Evolutionary conservation across 2,113 vertebrate species (phyloP).

Genomic region (Malurus melanocephalus): DNA sequence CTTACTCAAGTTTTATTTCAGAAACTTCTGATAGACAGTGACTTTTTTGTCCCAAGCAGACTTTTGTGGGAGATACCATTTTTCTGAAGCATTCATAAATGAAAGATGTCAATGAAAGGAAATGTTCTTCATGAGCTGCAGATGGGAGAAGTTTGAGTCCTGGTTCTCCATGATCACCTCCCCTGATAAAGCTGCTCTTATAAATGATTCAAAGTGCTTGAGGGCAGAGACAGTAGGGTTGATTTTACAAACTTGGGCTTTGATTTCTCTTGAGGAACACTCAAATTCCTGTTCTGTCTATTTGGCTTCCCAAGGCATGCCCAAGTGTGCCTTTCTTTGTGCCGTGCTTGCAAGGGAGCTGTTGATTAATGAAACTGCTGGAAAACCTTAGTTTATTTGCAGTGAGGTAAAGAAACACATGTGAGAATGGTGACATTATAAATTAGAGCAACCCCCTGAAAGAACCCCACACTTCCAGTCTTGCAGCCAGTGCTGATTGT

Average conservation of each 20-base stretch:
- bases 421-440: background rate
- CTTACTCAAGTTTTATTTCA: background rate
- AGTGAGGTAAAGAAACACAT: background rate
- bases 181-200: background rate
- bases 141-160: background rate
- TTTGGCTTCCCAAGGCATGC: background rate
- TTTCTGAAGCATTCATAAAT: background rate
- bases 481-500: background rate
- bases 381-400: background rate
- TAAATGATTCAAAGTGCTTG: background rate
- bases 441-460: background rate
- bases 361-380: background rate
- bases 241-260: background rate
- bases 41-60: background rate
- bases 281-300: background rate
- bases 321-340: background rate
- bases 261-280: background rate
- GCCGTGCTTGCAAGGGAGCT: background rate
- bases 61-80: background rate
- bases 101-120: background rate
- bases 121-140: accelerated
- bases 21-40: background rate
- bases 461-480: background rate
- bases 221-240: background rate
- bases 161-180: background rate